These are phyloP conservation scores for Acronicta alni DNA, from an alignment of 2,888 invertebrate species.

Conservation along the genomic window DNA sequence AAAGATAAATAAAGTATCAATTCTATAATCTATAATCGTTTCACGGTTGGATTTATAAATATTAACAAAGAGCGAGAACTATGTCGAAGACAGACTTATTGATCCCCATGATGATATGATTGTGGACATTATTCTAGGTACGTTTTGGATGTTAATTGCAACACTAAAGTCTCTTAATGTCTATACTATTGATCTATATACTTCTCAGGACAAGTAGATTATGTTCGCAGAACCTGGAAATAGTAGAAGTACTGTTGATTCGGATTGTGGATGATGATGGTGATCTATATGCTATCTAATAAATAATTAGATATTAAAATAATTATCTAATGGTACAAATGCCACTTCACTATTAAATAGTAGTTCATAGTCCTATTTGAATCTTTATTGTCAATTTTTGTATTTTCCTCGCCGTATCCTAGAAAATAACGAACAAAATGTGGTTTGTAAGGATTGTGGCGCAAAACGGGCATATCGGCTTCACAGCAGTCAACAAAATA, in stretches of 20 bases:
- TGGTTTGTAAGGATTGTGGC: slow-evolving; percentile 14
- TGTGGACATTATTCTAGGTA: slow-evolving; percentile 41
- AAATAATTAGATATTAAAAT: no score
- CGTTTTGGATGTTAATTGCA: slow-evolving; percentile 38
- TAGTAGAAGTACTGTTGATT: no score
- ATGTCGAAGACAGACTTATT: slow-evolving; percentile 42
- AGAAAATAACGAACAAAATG: slow-evolving; percentile 14
- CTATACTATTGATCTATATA: not conserved
- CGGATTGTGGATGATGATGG: no score
- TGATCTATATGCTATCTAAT: no score
- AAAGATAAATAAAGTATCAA: slow-evolving; percentile 15
- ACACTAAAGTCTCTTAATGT: slow-evolving; percentile 1
- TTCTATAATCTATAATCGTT: no score
- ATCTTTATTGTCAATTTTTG: no score
- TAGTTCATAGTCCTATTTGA: no score
- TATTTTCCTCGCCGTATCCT: no score
- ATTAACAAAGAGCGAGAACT: slow-evolving; percentile 27
- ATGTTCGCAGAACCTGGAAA: no score
- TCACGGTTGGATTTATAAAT: slow-evolving; percentile 41
- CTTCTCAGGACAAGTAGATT: not conserved
- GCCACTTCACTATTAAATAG: no score
- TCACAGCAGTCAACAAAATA: slow-evolving; percentile 23
- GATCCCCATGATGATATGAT: no score
- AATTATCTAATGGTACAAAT: no score
- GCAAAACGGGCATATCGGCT: slow-evolving; percentile 15